Conservation (phyloP, 2,888 invertebrate species). For the Crossocerus cetratus region DNA sequence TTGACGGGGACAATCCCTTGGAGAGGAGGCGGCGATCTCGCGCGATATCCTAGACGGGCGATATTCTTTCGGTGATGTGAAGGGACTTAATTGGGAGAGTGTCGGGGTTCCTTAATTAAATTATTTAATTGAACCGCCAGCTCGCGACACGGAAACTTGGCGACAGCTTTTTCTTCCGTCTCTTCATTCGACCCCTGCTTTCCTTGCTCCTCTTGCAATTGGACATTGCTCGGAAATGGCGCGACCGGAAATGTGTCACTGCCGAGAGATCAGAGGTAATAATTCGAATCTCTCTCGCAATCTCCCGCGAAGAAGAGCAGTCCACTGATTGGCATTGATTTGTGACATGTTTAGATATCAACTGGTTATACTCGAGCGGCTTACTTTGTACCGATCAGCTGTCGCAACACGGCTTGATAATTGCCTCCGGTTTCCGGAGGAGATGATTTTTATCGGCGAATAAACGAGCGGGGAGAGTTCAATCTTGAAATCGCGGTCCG, state of each 20-base stretch:
- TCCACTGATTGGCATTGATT: not conserved
- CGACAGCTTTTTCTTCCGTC: not conserved
- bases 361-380: too few species aligned
- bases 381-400: too few species aligned
- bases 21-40: too few species aligned
- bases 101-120: conserved; percentile 25
- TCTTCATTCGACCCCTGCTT: not conserved
- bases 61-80: not conserved
- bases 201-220: too few species aligned
- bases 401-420: too few species aligned
- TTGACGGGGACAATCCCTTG: too few species aligned
- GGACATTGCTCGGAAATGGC: too few species aligned
- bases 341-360: not conserved
- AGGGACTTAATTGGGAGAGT: conserved; percentile 11
- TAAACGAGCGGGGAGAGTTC: too few species aligned
- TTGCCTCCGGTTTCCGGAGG: too few species aligned
- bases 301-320: not conserved
- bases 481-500: too few species aligned
- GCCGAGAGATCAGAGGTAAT: not conserved
- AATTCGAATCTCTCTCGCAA: not conserved
- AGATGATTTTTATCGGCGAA: too few species aligned
- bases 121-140: conserved; percentile 11
- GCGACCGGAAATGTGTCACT: not conserved
- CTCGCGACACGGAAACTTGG: not conserved
- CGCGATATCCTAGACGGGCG: not conserved